Evolutionary conservation across 2,888 invertebrate species (phyloP), one percentile per base, ranked within the genome.

Genomic region (Sycophila texana): DNA sequence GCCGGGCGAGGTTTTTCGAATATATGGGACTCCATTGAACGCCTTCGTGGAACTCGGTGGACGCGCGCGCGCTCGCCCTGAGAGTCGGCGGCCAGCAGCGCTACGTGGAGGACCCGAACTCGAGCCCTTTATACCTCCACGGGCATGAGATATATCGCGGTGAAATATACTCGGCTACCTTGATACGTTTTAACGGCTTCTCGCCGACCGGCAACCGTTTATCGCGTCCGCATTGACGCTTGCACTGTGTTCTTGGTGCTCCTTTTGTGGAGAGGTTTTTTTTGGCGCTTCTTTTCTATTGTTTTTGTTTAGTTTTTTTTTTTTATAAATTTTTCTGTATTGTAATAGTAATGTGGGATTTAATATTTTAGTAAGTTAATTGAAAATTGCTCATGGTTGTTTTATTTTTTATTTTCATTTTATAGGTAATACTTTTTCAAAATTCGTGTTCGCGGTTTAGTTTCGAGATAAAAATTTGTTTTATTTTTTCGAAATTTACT

Each of bases 41-140:
- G 77, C 74, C 71, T 81, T 81, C 77, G 80, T 77, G 80, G 80
- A 81, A 81, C 57, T 77, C 57, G 75, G 20, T 55, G 74, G 39
- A 39, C 39, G 39, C 39, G 39, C 39, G 39, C 39, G 30, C 7
- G 39, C 4, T 39, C 39, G 39, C 39, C 39, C 39, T 4, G 39
- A 7, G 39, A 39, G 39, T 39, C 39, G 39, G 39, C 39, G 39
- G 39, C 39, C 39, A 68, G 30, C 1, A 68, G 30, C 12, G 5
- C 22, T 61, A 12, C 26, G 26, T 3, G 26, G 1, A 26, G 26
- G 26, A 1, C 18, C 58, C 18, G 12, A 18, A 26, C 60, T 60
- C 22, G 12, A 26, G 12, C 60, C 26, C 16, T 14, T 22, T 60
- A n/a, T n/a, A 20, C 22, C 22, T 22, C 13, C 49, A 13, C 65